Percentiles rank a stretch among this genome's conserved stretches.
phyloP scores from a whole-genome alignment of 2,888 invertebrate genomes.

The Lymantria monacha region DNA sequence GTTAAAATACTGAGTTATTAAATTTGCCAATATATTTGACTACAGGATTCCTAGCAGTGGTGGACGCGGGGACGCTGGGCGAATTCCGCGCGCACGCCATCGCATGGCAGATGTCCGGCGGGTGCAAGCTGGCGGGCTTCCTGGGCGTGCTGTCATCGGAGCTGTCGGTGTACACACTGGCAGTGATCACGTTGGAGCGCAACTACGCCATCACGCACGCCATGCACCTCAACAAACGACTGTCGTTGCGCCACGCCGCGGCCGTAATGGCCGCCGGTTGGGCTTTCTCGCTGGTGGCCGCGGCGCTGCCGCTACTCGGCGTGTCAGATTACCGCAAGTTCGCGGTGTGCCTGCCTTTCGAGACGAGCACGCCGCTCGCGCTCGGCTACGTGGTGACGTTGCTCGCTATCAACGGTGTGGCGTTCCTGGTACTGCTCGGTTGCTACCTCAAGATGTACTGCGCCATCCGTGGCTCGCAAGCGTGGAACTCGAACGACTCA shows the following conservation, averaged over 20 bases:
- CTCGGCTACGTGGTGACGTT: conserved; percentile 94
- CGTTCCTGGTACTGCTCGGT: conserved; percentile 96
- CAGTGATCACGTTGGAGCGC: conserved; percentile 97
- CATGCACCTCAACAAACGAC: conserved; percentile 96
- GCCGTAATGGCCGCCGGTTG: conserved; percentile 97
- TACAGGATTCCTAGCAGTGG: conserved; percentile 94
- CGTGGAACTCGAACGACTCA: conserved; percentile 98
- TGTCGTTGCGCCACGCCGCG: conserved; percentile 95
- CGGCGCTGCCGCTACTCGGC: conserved; percentile 93
- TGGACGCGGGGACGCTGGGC: conserved; percentile 97
- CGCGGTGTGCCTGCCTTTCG: conserved; percentile 97
- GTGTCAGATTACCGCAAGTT: conserved; percentile 98
- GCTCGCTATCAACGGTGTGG: conserved; percentile 95
- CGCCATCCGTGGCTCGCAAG: conserved; percentile 97
- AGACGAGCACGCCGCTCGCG: conserved; percentile 90
- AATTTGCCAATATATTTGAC: background rate
- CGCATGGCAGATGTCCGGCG: conserved; percentile 97
- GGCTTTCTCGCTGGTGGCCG: conserved; percentile 93
- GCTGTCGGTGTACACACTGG: conserved; percentile 96
- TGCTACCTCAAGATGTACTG: conserved; percentile 99
- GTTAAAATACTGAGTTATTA: background rate
- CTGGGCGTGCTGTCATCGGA: conserved; percentile 96
- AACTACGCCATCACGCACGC: conserved; percentile 99
- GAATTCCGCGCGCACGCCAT: conserved; percentile 98
- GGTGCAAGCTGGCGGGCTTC: conserved; percentile 97